Evolutionary conservation across 1,140 invertebrate species (phyloP), one percentile per base, ranked within the genome.

Genomic region (Megalonaias nervosa): DNA sequence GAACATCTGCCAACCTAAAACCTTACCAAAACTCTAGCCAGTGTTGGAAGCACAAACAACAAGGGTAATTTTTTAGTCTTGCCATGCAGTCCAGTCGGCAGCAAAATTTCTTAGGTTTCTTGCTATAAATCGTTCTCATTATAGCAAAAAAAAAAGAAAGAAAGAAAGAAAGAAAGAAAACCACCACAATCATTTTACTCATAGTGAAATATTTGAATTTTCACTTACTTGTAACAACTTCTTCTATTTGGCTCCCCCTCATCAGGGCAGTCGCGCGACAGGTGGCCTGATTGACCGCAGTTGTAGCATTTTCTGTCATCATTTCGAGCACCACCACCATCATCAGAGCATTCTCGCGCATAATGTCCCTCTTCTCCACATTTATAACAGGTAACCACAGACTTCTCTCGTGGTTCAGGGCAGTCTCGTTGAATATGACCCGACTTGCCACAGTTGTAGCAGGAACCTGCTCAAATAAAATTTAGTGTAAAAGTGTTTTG

Each of bases 201-300:
- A 48, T 48, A 48, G 38, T 48, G 11, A 48, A 11, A 48, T 48
- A 48, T 48, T 4, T 1, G 38, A 48, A 6, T 48, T 48, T 48
- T 48, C 38, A 48, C 77, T 67, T 74, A 81, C 81, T 69, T 74
- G 70, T 82, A 82, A 60, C 82, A 79, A 75, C 77, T 81, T 2
- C 77, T 61, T 15, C 38, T 62, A 66, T 71, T 69, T 59, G 69
- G 58, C 56, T 19, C 55, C 19, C 71, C 23, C 48, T 83, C 75
- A 6, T 84, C 81, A 14, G 84, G 77, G 68, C 88, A 89, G 57
- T 91, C 89, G 21, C 87, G 75, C n/a, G 90, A 83, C 55, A 97
- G 95, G 91, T 98, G 97, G 66, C 96, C 96, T 80, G 94, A 66
- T 58, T 85, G 82, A 93, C 93, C 87, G 81, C 88, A 89, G 62